A percentile compares a stretch with the other conserved stretches of the same genome.
Conservation (phyloP, 1,140 invertebrate species). For the Drosophila lowei region DNA sequence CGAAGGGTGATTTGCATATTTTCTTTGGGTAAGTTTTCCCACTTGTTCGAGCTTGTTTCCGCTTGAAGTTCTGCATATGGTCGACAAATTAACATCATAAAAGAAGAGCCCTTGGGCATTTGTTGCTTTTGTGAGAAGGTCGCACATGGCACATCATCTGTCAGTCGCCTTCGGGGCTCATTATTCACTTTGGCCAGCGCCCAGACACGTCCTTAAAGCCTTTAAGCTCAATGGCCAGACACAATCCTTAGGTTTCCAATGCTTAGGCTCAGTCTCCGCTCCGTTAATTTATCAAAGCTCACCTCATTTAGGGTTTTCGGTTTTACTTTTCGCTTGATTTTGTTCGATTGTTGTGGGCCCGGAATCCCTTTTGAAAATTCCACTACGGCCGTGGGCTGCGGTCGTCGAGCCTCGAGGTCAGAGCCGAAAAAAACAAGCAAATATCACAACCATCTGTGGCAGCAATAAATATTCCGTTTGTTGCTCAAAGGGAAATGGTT, state of each 20-base stretch:
- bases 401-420: too few relatives aligned
- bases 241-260: too few relatives aligned
- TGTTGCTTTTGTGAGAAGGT: slow-evolving; percentile 37
- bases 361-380: slow-evolving; percentile 21
- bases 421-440: background rate
- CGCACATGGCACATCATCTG: slow-evolving; percentile 31
- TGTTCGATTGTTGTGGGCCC: background rate
- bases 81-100: slow-evolving; percentile 53
- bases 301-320: slow-evolving; percentile 23
- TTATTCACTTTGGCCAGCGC: slow-evolving; percentile 44
- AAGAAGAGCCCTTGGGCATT: slow-evolving; percentile 30
- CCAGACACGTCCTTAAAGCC: slow-evolving; percentile 21
- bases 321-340: slow-evolving; percentile 10
- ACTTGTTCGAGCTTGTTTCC: slow-evolving; percentile 17
- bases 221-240: slow-evolving; percentile 16
- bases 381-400: background rate
- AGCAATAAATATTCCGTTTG: slow-evolving; percentile 69
- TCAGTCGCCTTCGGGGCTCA: slow-evolving; percentile 27
- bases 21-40: slow-evolving; percentile 25
- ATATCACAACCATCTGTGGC: slow-evolving; percentile 15
- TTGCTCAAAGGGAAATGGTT: slow-evolving; percentile 50
- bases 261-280: background rate
- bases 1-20: slow-evolving; percentile 62
- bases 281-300: slow-evolving; percentile 57
- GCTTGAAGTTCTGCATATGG: slow-evolving; percentile 29